These are phyloP conservation scores for Clavelina lepadiformis DNA, from an alignment of 23 tunicate genomes.

Conservation along the genomic window DNA sequence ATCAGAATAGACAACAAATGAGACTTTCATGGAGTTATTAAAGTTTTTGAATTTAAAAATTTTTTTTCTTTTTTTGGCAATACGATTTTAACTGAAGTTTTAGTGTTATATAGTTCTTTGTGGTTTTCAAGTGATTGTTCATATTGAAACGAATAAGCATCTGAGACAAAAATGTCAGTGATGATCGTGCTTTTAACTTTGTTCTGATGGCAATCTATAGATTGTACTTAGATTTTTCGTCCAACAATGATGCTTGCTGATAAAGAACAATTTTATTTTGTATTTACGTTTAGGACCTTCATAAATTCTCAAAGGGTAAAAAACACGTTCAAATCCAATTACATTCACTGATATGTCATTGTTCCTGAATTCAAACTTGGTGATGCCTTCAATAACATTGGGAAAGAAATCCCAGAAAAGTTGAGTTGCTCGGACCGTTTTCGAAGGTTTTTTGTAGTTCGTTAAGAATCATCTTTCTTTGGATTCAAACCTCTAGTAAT, in stretches of 20 bases:
- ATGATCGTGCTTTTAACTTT: too few species aligned
- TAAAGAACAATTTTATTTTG: not conserved
- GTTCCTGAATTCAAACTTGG: not conserved
- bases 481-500: not conserved
- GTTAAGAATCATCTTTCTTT: not conserved
- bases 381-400: too few species aligned
- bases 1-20: slow-evolving; percentile 1
- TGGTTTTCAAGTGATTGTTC: too few species aligned
- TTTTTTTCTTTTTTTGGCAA: too few species aligned
- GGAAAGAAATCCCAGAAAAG: not conserved
- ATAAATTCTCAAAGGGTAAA: not conserved
- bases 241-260: not conserved
- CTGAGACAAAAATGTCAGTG: too few species aligned
- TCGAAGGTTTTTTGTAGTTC: not conserved
- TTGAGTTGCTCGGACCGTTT: too few species aligned
- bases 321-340: not conserved
- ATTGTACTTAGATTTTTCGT: not conserved
- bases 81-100: too few species aligned
- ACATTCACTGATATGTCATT: not conserved
- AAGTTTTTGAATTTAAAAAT: not conserved
- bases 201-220: too few species aligned
- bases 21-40: not conserved
- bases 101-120: too few species aligned
- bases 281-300: not conserved
- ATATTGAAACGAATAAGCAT: too few species aligned